phyloP scores from a whole-genome alignment of 2,113 vertebrate species.

The Lates calcarifer region DNA sequence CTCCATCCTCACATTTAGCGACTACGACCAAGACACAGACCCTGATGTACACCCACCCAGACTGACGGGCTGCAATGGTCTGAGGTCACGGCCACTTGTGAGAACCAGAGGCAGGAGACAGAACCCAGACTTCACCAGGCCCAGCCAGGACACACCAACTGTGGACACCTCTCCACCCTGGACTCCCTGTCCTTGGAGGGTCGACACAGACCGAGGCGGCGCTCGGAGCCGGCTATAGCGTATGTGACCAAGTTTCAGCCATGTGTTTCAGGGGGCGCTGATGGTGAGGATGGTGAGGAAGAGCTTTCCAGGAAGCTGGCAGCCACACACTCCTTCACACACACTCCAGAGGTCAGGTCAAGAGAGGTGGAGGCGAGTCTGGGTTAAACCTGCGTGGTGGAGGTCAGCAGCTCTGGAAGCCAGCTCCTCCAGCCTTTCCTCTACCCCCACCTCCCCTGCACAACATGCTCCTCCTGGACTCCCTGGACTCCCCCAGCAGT shows the following conservation, averaged over 20 bases:
- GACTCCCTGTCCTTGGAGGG: conserved; percentile 61
- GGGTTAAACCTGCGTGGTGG: background rate
- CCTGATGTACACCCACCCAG: background rate
- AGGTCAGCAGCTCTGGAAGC: conserved; percentile 78
- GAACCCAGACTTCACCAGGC: conserved; percentile 46
- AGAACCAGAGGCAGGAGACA: conserved; percentile 53
- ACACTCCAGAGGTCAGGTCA: background rate
- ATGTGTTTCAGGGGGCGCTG: conserved; percentile 75
- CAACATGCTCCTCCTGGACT: conserved; percentile 88
- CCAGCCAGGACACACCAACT: background rate
- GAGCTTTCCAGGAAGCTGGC: conserved; percentile 43
- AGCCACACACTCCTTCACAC: background rate
- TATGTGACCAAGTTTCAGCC: conserved; percentile 68
- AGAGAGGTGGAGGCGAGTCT: background rate
- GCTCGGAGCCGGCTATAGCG: conserved; percentile 89
- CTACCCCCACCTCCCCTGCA: conserved; percentile 87
- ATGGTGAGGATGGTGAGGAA: conserved; percentile 76
- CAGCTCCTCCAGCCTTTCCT: conserved; percentile 89
- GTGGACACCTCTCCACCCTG: conserved; percentile 24
- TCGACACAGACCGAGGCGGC: conserved; percentile 80
- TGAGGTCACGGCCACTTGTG: conserved; percentile 8
- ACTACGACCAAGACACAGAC: conserved; percentile 88
- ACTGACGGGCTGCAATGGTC: background rate
- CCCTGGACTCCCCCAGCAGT: conserved; percentile 83
- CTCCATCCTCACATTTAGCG: conserved; percentile 91